Evolutionary conservation across 2,113 vertebrate genomes (phyloP).

Genomic region (Ceuthmochares aereus): DNA sequence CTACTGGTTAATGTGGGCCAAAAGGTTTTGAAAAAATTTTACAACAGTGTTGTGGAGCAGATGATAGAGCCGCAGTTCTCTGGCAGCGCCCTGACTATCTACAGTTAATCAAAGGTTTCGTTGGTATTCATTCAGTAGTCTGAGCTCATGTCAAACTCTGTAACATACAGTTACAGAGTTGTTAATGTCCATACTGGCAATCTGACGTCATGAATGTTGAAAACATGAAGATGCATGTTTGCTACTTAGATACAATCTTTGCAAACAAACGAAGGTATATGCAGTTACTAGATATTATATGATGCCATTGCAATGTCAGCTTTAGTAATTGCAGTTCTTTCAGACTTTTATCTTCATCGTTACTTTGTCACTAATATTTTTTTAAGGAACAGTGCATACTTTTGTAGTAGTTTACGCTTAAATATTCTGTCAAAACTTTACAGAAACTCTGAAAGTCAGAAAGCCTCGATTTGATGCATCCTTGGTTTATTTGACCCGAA

Average conservation of each 20-base stretch:
- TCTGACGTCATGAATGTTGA: background rate
- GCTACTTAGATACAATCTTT: background rate
- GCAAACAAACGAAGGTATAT: background rate
- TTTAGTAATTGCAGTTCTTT: background rate
- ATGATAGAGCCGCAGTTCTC: background rate
- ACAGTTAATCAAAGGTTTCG: background rate
- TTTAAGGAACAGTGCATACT: background rate
- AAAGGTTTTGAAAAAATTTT: background rate
- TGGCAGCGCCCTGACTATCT: background rate
- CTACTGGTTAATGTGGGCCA: background rate
- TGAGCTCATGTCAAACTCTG: fast-evolving
- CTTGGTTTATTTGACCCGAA: constrained; percentile 81
- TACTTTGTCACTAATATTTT: background rate
- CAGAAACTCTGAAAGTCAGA: constrained; percentile 60
- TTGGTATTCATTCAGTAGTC: background rate
- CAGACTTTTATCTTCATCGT: background rate
- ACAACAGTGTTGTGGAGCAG: background rate
- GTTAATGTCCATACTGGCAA: background rate
- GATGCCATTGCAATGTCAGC: background rate
- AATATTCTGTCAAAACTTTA: constrained; percentile 21
- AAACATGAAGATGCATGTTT: background rate
- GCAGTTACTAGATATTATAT: background rate
- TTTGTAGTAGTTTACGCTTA: background rate
- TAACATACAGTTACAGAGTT: background rate
- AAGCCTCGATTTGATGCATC: constrained; percentile 82